Conservation (phyloP, 2,113 vertebrate species). For the Nannobrachium achirus region DNA sequence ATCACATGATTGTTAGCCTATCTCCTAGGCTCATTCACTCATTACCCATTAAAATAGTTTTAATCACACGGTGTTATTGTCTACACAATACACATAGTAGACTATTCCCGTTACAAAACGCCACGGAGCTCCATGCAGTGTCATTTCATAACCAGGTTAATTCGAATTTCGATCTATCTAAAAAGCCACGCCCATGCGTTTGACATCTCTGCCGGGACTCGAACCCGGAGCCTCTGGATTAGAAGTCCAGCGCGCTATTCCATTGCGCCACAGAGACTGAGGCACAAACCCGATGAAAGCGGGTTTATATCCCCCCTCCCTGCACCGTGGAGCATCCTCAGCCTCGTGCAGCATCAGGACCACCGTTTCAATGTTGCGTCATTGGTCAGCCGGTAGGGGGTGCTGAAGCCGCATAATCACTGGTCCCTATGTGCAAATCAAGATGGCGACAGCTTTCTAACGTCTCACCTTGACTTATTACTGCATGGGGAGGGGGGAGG, state of each 20-base stretch:
- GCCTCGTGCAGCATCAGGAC: conserved; percentile 82
- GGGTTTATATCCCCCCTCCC: conserved; percentile 66
- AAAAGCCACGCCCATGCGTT: conserved; percentile 27
- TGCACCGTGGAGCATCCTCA: conserved; percentile 47
- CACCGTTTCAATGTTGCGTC: conserved; percentile 39
- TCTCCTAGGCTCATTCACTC: no score
- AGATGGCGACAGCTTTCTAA: conserved; percentile 20
- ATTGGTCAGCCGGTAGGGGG: conserved; percentile 59
- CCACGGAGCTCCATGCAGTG: no score
- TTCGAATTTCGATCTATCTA: not conserved
- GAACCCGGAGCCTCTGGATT: conserved; percentile 99
- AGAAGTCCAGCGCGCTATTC: conserved; percentile 99
- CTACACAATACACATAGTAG: no score
- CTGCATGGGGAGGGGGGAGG: conserved; percentile 16
- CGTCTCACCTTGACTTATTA: conserved; percentile 30
- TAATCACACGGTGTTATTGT: no score
- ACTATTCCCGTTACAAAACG: no score
- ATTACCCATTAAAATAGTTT: no score
- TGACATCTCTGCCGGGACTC: conserved; percentile 99
- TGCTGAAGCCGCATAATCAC: conserved; percentile 44
- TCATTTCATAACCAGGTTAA: no score
- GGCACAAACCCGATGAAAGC: conserved; percentile 46
- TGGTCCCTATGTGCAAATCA: conserved; percentile 1
- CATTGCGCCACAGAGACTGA: conserved; percentile 98
- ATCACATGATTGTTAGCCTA: no score